These are phyloP conservation scores for Zhuqinia jingwanae DNA, from an alignment of 2,888 invertebrate genomes.

Conservation along the genomic window DNA sequence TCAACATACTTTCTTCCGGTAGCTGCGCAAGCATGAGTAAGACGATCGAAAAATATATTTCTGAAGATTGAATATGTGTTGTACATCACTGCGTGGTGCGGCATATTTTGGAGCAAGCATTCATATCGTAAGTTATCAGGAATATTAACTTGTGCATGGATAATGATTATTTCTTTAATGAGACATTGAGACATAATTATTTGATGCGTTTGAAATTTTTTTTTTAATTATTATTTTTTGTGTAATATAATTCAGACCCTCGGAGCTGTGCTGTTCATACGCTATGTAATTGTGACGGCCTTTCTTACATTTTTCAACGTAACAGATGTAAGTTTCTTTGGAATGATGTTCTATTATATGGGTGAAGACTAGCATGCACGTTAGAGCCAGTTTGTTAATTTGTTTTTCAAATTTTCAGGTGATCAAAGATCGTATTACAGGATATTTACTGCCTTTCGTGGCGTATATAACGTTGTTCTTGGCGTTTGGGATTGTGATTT, in stretches of 20 bases:
- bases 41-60: constrained; percentile 26
- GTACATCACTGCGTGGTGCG: constrained; percentile 66
- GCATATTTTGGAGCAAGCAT: constrained; percentile 69
- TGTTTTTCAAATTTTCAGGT: constrained; percentile 60
- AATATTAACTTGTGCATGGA: no score
- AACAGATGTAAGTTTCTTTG: constrained; percentile 70
- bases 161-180: no score
- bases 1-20: constrained; percentile 21
- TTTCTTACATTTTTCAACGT: constrained; percentile 75
- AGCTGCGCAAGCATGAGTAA: constrained; percentile 60
- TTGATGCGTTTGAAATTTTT: no score
- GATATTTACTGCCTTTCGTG: constrained; percentile 74
- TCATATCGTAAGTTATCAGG: constrained; percentile 73
- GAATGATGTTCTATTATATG: background rate
- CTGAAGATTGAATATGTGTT: constrained; percentile 69
- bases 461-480: constrained; percentile 72
- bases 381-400: background rate
- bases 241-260: constrained; percentile 60
- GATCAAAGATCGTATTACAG: constrained; percentile 75
- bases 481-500: constrained; percentile 75
- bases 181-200: no score
- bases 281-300: constrained; percentile 76
- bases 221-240: background rate
- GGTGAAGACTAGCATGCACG: no score
- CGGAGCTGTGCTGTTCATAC: constrained; percentile 73